Base-by-base conservation (phyloP, 1,140 invertebrate genomes). In the Leptonema lineaticorne region DNA sequence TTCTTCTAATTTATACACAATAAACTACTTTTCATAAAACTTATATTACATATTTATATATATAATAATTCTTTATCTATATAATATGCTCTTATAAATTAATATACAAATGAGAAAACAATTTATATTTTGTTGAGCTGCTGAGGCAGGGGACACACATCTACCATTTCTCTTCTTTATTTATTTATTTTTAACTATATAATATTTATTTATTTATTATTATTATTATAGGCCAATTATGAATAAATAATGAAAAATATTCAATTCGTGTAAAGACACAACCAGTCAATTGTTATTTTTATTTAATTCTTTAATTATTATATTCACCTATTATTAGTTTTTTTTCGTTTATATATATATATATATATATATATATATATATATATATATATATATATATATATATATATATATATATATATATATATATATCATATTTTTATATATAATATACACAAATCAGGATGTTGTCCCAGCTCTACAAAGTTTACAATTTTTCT, bases 41-140 rank as follows among this genome's bases (percentile, higher is more conserved):
- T 60, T 71, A 71, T 71, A 59, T 69, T 65, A 72, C 70, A 72
- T 69, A 69, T 69, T 69, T 72, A 69, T 69, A 65, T 57, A 24
- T 66, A 53, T 53, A 53, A 26, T 53, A 6, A n/a, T 9, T 53
- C 14, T 46, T 48, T 48, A 48, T 48, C 46, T 48, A 20, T n/a
- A 8, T 18, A 68, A 33, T 59, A 64, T 45, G 60, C 65, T 26
- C 57, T 67, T 20, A 64, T 71, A 71, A 48, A 46, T 67, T 63
- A 68, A 63, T 37, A 71, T 71, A 71, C 59, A 69, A 59, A 56
- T 67, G 45, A 59, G 50, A 58, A n/a, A 53, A 62, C 41, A 22
- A 64, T 50, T 45, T 64, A 48, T n/a, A n/a, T n/a, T 50, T 37
- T 41, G 62, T 50, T 64, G 62, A 64, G 62, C 62, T 64, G 62